Base-by-base conservation (phyloP, 2,113 vertebrate genomes). In the Rhipidura dahli region DNA sequence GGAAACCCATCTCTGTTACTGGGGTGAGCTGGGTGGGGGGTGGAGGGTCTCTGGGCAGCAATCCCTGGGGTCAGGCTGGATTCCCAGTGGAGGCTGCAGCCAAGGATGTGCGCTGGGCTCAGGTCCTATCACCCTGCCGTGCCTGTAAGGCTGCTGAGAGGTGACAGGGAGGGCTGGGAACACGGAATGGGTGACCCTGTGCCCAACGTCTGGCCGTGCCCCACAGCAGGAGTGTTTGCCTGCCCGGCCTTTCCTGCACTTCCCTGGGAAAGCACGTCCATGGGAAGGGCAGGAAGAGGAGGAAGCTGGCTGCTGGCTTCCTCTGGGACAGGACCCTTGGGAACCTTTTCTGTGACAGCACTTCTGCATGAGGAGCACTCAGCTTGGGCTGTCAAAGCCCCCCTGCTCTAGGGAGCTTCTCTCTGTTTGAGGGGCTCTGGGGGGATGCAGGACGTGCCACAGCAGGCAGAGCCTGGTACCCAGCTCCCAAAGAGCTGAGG, bases 231-330 rank as follows among this genome's bases (percentile, higher is more conserved):
- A 49, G 63, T 45, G 35, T 40, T 76, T 61, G 72, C 51, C 83
- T 80, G 82, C 77, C 78, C 4, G 2, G 59, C 92, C 94, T 90
- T 93, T 94, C 87, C 94, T 92, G 94, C 21, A 0, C 84, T 83
- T 92, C 89, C 89, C 73, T 95, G 95, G 95, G 95, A 96, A 97
- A 87, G 81, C 85, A 68, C 20, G 8, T 54, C 83, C 19, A 22
- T 83, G 91, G 91, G 92, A 94, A 92, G 89, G 91, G 94, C 0
- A 15, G 89, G 14, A 31, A 49, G 83, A 49, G 85, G 71, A 88
- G 94, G 91, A 96, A 91, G 51, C 59, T 33, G 69, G 31, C 79
- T 16, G 31, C 57, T 8, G 26, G 49, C 79, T 73, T 70, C 24
- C 16, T 63, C 73, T 7, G 24, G 88, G 82, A 73, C 42, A 15